These are phyloP conservation scores for Mesocricetus auratus DNA, from an alignment of 2,113 vertebrate genomes.

Conservation along the genomic window DNA sequence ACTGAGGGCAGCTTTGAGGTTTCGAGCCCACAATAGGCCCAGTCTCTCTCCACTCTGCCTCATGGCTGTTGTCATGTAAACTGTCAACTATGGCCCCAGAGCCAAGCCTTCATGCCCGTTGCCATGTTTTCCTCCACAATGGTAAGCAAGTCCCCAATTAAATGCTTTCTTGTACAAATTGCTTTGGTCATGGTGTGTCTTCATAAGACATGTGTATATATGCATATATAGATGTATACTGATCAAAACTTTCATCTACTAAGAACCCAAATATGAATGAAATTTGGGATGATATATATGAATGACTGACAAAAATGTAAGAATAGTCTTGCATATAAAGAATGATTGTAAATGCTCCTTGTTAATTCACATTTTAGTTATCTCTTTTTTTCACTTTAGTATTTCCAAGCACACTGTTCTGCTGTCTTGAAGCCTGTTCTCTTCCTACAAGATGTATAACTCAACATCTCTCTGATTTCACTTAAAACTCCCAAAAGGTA, in stretches of 20 bases:
- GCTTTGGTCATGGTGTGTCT: background rate
- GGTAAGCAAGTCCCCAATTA: background rate
- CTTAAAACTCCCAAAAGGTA: background rate
- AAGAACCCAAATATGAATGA: background rate
- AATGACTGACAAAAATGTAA: background rate
- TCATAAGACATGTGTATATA: background rate
- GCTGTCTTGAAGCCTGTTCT: background rate
- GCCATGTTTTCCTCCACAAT: background rate
- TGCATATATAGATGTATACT: background rate
- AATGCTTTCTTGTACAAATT: background rate
- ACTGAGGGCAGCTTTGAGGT: background rate
- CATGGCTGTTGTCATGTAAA: background rate
- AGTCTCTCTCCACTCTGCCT: background rate
- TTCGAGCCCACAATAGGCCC: background rate
- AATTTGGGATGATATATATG: background rate
- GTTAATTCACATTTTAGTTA: background rate
- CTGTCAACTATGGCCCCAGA: background rate
- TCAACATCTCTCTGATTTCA: conserved; percentile 18
- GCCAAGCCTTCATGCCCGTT: background rate
- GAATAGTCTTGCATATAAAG: background rate
- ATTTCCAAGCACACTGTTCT: background rate
- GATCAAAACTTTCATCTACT: background rate
- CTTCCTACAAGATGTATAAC: background rate
- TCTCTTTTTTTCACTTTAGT: background rate
- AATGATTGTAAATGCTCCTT: background rate